These are phyloP conservation scores for Tanytarsus gracilentus DNA, from an alignment of 2,888 invertebrate genomes.

Conservation along the genomic window DNA sequence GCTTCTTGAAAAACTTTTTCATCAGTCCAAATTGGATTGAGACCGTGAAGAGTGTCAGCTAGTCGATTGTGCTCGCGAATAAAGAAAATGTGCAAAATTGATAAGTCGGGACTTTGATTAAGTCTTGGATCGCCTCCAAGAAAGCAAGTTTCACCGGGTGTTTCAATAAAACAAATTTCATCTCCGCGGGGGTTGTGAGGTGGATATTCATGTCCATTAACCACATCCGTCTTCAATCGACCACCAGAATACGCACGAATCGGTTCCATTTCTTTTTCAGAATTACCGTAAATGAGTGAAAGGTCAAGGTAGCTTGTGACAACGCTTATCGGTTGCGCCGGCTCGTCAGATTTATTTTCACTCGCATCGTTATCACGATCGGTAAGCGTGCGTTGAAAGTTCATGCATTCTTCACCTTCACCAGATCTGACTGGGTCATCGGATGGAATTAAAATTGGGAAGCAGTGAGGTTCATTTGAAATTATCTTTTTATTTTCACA, in stretches of 20 bases:
- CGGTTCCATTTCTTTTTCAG: slow-evolving; percentile 52
- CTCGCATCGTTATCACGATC: slow-evolving; percentile 53
- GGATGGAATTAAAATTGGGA: slow-evolving; percentile 47
- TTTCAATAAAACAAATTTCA: slow-evolving; percentile 55
- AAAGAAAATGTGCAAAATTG: slow-evolving; percentile 44
- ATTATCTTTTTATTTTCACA: slow-evolving; percentile 41
- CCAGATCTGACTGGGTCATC: slow-evolving; percentile 48
- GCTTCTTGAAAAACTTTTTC: slow-evolving; percentile 46
- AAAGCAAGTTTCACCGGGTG: slow-evolving; percentile 63
- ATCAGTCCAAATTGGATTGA: slow-evolving; percentile 49
- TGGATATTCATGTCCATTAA: slow-evolving; percentile 60
- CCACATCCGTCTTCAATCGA: slow-evolving; percentile 51
- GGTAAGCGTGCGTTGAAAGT: slow-evolving; percentile 54
- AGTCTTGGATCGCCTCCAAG: slow-evolving; percentile 51
- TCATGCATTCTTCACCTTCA: slow-evolving; percentile 49
- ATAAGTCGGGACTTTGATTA: slow-evolving; percentile 45
- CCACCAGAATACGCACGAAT: slow-evolving; percentile 62
- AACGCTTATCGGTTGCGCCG: slow-evolving; percentile 50
- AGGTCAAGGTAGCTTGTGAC: slow-evolving; percentile 68
- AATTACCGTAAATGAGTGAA: slow-evolving; percentile 73
- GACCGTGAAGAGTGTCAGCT: slow-evolving; percentile 39
- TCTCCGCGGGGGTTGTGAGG: slow-evolving; percentile 60
- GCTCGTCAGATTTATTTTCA: slow-evolving; percentile 42
- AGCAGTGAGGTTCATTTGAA: slow-evolving; percentile 32
- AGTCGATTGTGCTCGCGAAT: slow-evolving; percentile 40